Conservation (phyloP, 2,113 vertebrate species). For the Dendrocopos noguchii region DNA sequence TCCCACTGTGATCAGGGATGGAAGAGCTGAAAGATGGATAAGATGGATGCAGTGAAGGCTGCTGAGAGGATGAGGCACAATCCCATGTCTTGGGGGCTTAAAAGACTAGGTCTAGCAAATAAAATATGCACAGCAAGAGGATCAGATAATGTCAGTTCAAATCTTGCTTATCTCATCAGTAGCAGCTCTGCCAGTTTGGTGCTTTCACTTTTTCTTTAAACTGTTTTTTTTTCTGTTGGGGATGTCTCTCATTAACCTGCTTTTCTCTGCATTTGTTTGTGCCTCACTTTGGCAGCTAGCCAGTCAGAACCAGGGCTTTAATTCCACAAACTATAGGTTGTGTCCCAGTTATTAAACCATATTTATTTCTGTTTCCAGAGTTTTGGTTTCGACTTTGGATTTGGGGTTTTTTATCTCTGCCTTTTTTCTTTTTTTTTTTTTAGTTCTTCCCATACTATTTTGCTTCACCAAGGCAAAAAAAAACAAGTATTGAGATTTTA, state of each 20-base stretch:
- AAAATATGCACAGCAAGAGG: background rate
- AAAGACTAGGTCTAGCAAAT: background rate
- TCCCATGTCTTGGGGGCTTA: background rate
- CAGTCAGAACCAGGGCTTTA: constrained; percentile 40
- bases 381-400: background rate
- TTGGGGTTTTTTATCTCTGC: background rate
- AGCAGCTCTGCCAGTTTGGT: background rate
- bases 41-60: constrained; percentile 22
- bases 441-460: background rate
- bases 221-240: background rate
- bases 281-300: constrained; percentile 48
- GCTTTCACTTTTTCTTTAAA: background rate
- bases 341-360: constrained; percentile 50
- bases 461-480: background rate
- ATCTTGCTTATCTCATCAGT: constrained; percentile 54
- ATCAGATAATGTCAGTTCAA: constrained; percentile 51
- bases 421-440: background rate
- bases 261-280: constrained; percentile 55
- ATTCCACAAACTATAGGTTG: constrained; percentile 28
- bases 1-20: background rate
- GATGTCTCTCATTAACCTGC: constrained; percentile 69
- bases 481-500: background rate
- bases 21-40: constrained; percentile 17
- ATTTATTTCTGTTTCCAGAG: constrained; percentile 27
- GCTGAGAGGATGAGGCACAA: constrained; percentile 13